Evolutionary conservation across 2,797 vertebrate genomes (phyloP).

Genomic region (Rhinella marina): DNA sequence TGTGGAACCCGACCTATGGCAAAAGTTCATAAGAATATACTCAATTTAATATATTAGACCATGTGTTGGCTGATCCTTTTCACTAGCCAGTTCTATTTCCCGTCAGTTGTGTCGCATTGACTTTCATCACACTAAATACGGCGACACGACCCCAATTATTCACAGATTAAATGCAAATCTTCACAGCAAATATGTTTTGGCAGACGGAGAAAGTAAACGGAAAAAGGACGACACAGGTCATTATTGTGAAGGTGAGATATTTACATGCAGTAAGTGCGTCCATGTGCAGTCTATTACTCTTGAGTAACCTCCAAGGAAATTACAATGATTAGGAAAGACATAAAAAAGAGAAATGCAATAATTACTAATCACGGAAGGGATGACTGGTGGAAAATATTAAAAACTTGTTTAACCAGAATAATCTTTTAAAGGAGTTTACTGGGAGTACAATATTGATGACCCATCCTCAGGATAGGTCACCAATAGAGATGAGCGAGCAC

Average conservation of each 20-base stretch:
- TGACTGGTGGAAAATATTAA: not conserved
- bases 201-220: conserved; percentile 65
- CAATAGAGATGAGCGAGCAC: too few relatives aligned
- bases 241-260: conserved; percentile 70
- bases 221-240: conserved; percentile 69
- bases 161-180: conserved; percentile 52
- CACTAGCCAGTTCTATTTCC: not conserved
- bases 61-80: not conserved
- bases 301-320: conserved; percentile 14
- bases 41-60: not conserved
- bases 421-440: too few relatives aligned
- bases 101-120: conserved; percentile 15
- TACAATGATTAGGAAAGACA: conserved; percentile 32
- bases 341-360: conserved; percentile 24
- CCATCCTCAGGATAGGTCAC: too few relatives aligned
- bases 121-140: conserved; percentile 28
- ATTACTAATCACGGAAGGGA: not conserved
- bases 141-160: conserved; percentile 40
- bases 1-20: not conserved
- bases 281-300: not conserved
- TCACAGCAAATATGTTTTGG: conserved; percentile 68
- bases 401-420: not conserved
- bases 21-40: not conserved
- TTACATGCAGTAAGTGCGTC: conserved; percentile 66
- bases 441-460: too few relatives aligned